Evolutionary conservation across 2,797 vertebrate genomes (phyloP).

Genomic region (Leucoraja ocellata): DNA sequence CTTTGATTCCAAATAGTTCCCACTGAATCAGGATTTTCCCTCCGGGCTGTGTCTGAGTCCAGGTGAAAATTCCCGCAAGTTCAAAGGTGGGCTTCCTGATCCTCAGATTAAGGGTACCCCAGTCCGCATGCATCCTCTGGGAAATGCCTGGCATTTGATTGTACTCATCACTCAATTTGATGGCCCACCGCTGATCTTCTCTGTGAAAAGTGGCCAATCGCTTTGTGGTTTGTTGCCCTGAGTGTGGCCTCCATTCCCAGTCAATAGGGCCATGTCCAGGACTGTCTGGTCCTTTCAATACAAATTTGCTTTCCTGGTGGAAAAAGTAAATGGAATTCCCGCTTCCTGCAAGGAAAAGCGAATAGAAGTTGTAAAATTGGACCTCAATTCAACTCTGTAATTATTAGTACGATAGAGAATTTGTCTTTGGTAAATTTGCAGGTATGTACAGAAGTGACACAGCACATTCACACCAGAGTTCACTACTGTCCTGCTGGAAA

Average conservation of each 20-base stretch:
- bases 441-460: neutral
- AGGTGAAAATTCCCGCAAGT: neutral
- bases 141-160: neutral
- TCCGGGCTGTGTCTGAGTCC: neutral
- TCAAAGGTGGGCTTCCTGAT: neutral
- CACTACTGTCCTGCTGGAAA: neutral
- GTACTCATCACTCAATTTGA: neutral
- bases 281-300: neutral
- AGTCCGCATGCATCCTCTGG: neutral
- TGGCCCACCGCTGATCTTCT: neutral
- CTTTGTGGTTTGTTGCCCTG: neutral
- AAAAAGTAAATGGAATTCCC: neutral
- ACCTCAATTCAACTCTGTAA: neutral
- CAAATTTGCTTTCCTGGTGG: neutral
- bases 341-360: neutral
- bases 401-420: neutral
- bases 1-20: neutral
- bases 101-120: neutral
- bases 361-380: neutral
- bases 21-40: neutral
- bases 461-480: neutral
- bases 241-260: conserved; percentile 11
- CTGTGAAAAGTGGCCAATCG: neutral
- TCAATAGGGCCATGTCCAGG: neutral
- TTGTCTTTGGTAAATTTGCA: neutral